Conservation (phyloP, 92 coral and sea anemone species). For the Desmophyllum pertusum region DNA sequence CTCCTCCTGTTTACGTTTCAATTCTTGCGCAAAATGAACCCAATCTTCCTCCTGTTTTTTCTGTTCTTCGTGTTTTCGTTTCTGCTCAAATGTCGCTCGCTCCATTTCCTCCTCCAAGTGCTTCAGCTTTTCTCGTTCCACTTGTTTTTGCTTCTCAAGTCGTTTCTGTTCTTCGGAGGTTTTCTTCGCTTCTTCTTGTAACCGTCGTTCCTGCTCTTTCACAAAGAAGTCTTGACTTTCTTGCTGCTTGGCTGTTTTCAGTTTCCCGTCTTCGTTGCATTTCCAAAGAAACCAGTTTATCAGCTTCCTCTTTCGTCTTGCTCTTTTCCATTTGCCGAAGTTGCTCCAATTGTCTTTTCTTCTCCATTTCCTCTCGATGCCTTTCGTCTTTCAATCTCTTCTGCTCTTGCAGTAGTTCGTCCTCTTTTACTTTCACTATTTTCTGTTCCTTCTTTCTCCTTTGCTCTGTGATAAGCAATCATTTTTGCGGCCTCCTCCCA, state of each 20-base stretch:
- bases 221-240: constrained; percentile 20
- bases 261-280: constrained; percentile 37
- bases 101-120: constrained; percentile 30
- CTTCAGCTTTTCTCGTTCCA: constrained; percentile 31
- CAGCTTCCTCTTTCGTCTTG: constrained; percentile 52
- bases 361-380: constrained; percentile 37
- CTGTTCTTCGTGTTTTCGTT: constrained; percentile 38
- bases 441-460: constrained; percentile 33
- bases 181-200: constrained; percentile 27
- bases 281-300: constrained; percentile 39
- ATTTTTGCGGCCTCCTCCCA: constrained; percentile 32
- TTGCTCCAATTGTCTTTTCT: constrained; percentile 53
- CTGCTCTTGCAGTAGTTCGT: constrained; percentile 41
- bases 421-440: constrained; percentile 41
- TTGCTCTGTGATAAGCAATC: constrained; percentile 40
- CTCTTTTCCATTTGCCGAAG: constrained; percentile 43
- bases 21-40: constrained; percentile 41
- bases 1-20: constrained; percentile 50
- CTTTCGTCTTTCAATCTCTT: constrained; percentile 53
- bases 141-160: constrained; percentile 34
- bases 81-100: constrained; percentile 34
- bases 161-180: constrained; percentile 28
- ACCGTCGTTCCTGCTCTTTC: constrained; percentile 19
- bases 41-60: constrained; percentile 48
- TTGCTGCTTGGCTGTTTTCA: constrained; percentile 20